phyloP scores from a whole-genome alignment of 2,888 invertebrate species.

The Idaea aversata region DNA sequence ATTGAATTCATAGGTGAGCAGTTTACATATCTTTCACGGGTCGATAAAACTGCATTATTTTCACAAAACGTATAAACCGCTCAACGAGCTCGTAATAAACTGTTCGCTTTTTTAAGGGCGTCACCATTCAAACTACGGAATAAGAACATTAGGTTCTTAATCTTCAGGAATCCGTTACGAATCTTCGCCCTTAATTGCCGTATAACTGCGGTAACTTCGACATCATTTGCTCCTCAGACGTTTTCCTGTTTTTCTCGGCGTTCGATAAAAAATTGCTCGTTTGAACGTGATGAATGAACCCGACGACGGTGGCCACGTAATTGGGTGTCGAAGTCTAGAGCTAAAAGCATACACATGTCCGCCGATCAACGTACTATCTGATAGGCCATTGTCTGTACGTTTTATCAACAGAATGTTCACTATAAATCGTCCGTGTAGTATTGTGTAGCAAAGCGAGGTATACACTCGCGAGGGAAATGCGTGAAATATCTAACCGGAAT shows the following conservation, averaged over 20 bases:
- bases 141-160: conserved; percentile 26
- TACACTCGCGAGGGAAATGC: conserved; percentile 51
- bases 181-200: conserved; percentile 54
- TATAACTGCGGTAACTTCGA: conserved; percentile 39
- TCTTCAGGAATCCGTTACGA: conserved; percentile 45
- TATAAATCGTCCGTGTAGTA: conserved; percentile 73
- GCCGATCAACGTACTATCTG: conserved; percentile 57
- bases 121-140: conserved; percentile 16
- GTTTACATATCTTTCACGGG: background rate
- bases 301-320: conserved; percentile 60
- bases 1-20: background rate
- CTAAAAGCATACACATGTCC: conserved; percentile 78
- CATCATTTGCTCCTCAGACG: conserved; percentile 48
- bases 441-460: conserved; percentile 53
- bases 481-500: conserved; percentile 66
- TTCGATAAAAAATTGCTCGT: conserved; percentile 64
- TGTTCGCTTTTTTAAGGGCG: conserved; percentile 14
- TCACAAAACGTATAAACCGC: background rate
- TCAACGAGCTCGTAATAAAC: conserved; percentile 4
- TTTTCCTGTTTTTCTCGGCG: conserved; percentile 42
- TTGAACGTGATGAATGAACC: conserved; percentile 69
- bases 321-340: conserved; percentile 73
- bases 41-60: background rate
- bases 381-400: conserved; percentile 70
- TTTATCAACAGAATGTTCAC: conserved; percentile 68